A percentile compares a stretch with the other conserved stretches of the same genome.
Evolutionary conservation across 2,797 vertebrate genomes (phyloP).

Genomic region (Sebastes itinus): DNA sequence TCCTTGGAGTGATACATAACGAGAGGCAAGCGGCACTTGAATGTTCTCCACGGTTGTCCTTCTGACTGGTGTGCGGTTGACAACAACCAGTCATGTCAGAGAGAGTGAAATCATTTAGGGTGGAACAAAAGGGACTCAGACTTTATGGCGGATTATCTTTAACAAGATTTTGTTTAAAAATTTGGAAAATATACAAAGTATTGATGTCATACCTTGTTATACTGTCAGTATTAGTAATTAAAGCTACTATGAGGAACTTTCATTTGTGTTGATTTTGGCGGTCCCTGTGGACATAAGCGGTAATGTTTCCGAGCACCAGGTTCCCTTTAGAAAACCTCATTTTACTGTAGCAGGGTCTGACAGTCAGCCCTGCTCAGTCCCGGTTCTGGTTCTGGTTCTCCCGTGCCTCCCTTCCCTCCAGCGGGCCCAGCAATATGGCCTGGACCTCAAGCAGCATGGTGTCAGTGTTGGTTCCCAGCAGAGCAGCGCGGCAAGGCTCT

Average conservation of each 20-base stretch:
- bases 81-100: slow-evolving; percentile 8
- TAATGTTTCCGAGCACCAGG: neutral
- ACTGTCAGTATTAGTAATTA: neutral
- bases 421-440: neutral
- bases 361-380: neutral
- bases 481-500: neutral
- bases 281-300: neutral
- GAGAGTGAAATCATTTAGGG: slow-evolving; percentile 43
- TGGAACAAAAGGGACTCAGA: slow-evolving; percentile 2
- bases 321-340: neutral
- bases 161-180: neutral
- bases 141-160: slow-evolving; percentile 7
- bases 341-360: neutral
- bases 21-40: slow-evolving; percentile 28
- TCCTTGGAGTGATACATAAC: slow-evolving; percentile 32
- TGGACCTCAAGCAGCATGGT: neutral
- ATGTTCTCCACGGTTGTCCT: slow-evolving; percentile 19
- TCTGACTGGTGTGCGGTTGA: slow-evolving; percentile 21
- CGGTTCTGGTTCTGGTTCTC: neutral
- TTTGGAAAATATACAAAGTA: neutral
- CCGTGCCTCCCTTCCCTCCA: neutral
- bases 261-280: neutral
- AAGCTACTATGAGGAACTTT: neutral
- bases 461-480: neutral
- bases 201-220: neutral